phyloP scores from a whole-genome alignment of 2,888 invertebrate species.

The Cepaea hortensis region DNA sequence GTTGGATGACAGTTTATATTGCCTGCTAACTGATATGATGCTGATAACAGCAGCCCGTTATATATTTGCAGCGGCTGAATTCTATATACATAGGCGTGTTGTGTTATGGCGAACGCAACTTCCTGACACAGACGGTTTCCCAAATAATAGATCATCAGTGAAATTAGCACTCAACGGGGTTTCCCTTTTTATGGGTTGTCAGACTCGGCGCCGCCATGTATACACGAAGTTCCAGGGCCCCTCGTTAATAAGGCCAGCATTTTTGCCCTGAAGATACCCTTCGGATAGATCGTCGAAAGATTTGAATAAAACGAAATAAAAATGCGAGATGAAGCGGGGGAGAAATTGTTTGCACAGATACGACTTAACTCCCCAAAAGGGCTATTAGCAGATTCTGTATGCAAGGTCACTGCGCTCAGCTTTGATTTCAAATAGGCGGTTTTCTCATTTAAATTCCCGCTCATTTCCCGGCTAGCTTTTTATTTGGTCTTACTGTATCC shows the following conservation, averaged over 20 bases:
- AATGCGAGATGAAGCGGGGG: background rate
- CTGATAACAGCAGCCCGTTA: too few species aligned
- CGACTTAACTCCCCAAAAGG: slow-evolving; percentile 5
- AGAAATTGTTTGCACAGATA: background rate
- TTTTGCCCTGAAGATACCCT: background rate
- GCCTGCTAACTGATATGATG: too few species aligned
- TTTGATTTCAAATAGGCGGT: slow-evolving; percentile 39
- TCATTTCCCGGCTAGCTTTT: slow-evolving; percentile 38
- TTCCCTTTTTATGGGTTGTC: too few species aligned
- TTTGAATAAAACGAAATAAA: slow-evolving; percentile 14
- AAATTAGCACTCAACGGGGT: too few species aligned
- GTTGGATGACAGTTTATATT: too few species aligned
- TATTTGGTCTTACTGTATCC: slow-evolving; percentile 34
- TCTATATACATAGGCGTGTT: too few species aligned
- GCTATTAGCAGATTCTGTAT: slow-evolving; percentile 30
- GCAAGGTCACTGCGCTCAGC: slow-evolving; percentile 29
- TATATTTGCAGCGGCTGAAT: too few species aligned
- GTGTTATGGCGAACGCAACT: too few species aligned
- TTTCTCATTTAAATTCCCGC: slow-evolving; percentile 41
- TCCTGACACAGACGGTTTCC: too few species aligned
- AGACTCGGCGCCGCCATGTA: too few species aligned
- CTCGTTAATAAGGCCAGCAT: background rate
- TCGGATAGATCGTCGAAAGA: background rate
- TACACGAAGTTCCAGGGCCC: background rate
- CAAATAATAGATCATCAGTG: too few species aligned